phyloP scores from a whole-genome alignment of 2,888 invertebrate genomes.

The Volucella inanis region DNA sequence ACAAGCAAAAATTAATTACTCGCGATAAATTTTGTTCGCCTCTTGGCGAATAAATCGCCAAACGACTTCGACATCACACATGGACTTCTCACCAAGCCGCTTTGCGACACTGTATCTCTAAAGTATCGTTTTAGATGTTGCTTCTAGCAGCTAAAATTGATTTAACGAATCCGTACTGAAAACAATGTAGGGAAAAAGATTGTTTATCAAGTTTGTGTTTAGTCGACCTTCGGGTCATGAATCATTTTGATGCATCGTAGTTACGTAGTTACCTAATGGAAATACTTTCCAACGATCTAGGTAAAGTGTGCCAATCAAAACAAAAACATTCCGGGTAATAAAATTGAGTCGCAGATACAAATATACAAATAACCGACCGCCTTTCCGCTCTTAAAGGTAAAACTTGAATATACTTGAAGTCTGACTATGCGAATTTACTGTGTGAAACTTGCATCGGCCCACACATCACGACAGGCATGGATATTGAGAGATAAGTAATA shows the following conservation, averaged over 20 bases:
- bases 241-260: conserved; percentile 34
- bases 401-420: conserved; percentile 2
- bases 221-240: conserved; percentile 40
- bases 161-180: conserved; percentile 4
- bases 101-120: conserved; percentile 31
- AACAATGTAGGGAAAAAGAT: conserved; percentile 52
- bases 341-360: not conserved
- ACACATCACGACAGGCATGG: conserved; percentile 57
- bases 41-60: conserved; percentile 54
- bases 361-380: not conserved
- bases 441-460: conserved; percentile 45
- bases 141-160: conserved; percentile 26
- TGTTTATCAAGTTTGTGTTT: conserved; percentile 24
- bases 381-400: conserved; percentile 4
- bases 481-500: conserved; percentile 51
- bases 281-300: conserved; percentile 4
- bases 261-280: conserved; percentile 42
- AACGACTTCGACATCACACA: conserved; percentile 16
- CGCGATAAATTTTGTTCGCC: conserved; percentile 63
- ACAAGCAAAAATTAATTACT: conserved; percentile 73
- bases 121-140: conserved; percentile 37
- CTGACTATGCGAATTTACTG: conserved; percentile 40
- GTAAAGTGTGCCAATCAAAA: conserved; percentile 65
- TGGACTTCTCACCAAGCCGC: conserved; percentile 22
- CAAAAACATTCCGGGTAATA: conserved; percentile 57